Percentiles rank a stretch among this genome's conserved stretches.
phyloP scores from a whole-genome alignment of 2,113 vertebrate genomes.

The Sinocyclocheilus anophthalmus region DNA sequence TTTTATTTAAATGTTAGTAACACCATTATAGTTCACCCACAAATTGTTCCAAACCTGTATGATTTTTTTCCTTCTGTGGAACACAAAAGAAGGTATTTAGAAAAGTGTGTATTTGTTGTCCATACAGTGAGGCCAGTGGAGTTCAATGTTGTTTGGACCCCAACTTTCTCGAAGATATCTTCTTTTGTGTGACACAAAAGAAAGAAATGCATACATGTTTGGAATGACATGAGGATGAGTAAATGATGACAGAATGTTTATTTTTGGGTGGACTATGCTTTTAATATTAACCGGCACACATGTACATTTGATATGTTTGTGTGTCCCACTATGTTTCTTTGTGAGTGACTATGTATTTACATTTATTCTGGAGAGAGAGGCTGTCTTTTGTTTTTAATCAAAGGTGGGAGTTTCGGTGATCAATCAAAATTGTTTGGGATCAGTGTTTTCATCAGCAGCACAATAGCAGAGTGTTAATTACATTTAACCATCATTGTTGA shows the following conservation, averaged over 20 bases:
- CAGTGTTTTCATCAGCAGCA: conserved; percentile 16
- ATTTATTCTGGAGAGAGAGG: background rate
- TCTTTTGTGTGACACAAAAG: no score
- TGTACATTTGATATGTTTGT: background rate
- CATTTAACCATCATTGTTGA: background rate
- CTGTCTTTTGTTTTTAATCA: conserved; percentile 9
- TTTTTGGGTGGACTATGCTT: background rate
- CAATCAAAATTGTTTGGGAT: background rate
- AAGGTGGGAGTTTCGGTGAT: conserved; percentile 6
- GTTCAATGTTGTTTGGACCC: background rate
- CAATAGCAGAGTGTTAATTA: conserved; percentile 9
- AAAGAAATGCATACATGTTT: no score
- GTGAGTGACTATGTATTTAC: background rate
- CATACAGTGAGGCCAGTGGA: no score
- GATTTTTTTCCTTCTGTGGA: no score
- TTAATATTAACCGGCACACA: background rate
- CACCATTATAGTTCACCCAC: background rate
- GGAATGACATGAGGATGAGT: no score
- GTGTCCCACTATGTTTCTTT: background rate
- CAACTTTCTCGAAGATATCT: background rate
- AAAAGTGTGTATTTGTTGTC: no score
- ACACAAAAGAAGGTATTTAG: no score
- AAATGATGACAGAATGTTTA: no score
- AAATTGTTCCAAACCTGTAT: background rate
- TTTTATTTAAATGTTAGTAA: background rate